Evolutionary conservation across 1,140 invertebrate species (phyloP).

Genomic region (Streblospio benedicti): DNA sequence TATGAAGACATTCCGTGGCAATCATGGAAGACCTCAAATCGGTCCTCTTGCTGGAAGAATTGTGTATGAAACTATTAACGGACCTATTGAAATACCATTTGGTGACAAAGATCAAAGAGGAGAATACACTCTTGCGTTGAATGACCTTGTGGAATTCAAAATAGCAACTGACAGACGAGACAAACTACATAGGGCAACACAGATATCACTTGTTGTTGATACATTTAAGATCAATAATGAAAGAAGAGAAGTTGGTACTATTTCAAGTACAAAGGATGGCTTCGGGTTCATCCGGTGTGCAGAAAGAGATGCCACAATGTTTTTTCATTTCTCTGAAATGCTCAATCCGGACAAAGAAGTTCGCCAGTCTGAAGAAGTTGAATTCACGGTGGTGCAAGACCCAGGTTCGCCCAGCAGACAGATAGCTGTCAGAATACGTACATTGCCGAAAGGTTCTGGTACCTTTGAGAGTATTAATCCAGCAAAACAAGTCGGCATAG

Average conservation of each 20-base stretch:
- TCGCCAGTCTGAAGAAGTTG: constrained; percentile 79
- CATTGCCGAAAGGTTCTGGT: constrained; percentile 71
- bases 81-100: constrained; percentile 77
- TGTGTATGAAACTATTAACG: constrained; percentile 34
- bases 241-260: constrained; percentile 70
- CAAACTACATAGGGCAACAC: constrained; percentile 83
- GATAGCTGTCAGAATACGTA: constrained; percentile 84
- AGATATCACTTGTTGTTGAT: constrained; percentile 81
- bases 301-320: constrained; percentile 86
- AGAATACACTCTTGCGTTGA: constrained; percentile 75
- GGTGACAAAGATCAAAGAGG: constrained; percentile 91
- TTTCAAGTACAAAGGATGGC: constrained; percentile 77
- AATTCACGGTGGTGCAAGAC: constrained; percentile 78
- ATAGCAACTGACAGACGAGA: constrained; percentile 89
- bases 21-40: constrained; percentile 31
- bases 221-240: constrained; percentile 85
- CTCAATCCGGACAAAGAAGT: constrained; percentile 66
- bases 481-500: constrained; percentile 38
- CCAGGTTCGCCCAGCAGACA: constrained; percentile 54
- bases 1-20: constrained; percentile 33
- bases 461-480: constrained; percentile 29
- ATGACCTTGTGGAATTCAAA: constrained; percentile 70
- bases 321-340: constrained; percentile 97
- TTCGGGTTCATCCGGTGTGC: constrained; percentile 98
- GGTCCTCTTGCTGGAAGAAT: constrained; percentile 44